Conservation (phyloP, 2,888 invertebrate genomes). For the Cheiracanthium punctorium region DNA sequence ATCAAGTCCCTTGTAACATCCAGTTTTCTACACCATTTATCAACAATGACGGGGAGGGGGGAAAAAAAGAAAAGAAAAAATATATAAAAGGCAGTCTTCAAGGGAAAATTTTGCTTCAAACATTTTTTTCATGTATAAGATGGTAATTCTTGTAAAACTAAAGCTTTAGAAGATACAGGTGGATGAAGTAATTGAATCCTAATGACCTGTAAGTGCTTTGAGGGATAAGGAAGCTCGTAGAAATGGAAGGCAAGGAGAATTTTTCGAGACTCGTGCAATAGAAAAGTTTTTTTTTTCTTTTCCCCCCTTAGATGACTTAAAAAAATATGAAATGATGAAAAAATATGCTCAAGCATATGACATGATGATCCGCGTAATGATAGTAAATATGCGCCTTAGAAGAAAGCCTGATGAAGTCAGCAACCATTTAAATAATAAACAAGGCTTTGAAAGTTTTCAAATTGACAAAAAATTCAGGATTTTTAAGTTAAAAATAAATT, state of each 20-base stretch:
- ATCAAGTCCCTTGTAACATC: conserved; percentile 7
- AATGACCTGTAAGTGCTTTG: neutral
- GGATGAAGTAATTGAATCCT: conserved; percentile 6
- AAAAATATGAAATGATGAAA: no score
- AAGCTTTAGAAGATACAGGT: neutral
- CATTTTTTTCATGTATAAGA: neutral
- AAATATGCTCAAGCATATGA: no score
- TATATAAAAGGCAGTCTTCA: neutral
- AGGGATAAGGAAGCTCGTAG: neutral
- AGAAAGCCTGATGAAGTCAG: neutral
- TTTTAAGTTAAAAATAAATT: no score
- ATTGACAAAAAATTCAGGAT: no score
- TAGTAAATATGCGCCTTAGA: neutral
- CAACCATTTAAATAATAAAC: neutral
- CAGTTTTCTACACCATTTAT: neutral
- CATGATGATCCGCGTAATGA: neutral
- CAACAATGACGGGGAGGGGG: no score
- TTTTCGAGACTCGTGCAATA: no score
- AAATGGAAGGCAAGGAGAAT: no score
- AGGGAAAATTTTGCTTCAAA: neutral
- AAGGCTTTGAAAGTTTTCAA: no score
- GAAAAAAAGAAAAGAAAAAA: no score
- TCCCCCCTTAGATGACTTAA: no score
- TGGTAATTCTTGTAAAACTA: neutral
- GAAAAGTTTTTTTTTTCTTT: no score